These are phyloP conservation scores for Drosophila paramelanica DNA, from an alignment of 2,888 invertebrate genomes.

Conservation along the genomic window DNA sequence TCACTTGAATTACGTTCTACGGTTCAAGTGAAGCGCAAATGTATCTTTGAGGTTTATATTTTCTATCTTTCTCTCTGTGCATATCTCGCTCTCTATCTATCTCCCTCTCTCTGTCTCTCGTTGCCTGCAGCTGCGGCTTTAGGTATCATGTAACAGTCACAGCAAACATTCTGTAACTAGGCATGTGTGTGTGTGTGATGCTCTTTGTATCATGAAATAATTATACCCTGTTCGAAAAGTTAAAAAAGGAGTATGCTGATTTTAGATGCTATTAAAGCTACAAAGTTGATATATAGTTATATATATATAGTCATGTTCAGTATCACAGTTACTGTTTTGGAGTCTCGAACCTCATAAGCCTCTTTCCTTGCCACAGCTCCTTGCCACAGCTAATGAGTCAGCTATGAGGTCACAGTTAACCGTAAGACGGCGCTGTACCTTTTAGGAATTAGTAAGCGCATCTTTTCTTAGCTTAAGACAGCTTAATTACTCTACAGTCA, in stretches of 20 bases:
- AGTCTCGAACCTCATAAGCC: too few relatives aligned
- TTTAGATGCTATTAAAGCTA: background rate
- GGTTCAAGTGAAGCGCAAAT: conserved; percentile 80
- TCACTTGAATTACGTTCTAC: conserved; percentile 71
- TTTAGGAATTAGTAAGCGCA: too few relatives aligned
- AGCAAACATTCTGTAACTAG: conserved; percentile 51
- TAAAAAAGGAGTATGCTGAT: background rate
- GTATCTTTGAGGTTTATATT: conserved; percentile 80
- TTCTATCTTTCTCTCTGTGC: conserved; percentile 21
- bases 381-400: too few relatives aligned
- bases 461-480: too few relatives aligned
- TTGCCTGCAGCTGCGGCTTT: conserved; percentile 43
- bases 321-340: too few relatives aligned
- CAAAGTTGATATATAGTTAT: background rate
- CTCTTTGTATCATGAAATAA: conserved; percentile 56
- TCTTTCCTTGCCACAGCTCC: too few relatives aligned
- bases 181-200: conserved; percentile 19
- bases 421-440: too few relatives aligned
- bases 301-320: background rate
- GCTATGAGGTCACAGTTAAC: too few relatives aligned
- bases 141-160: conserved; percentile 60
- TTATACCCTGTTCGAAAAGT: conserved; percentile 36
- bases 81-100: conserved; percentile 5
- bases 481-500: too few relatives aligned
- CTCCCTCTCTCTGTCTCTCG: background rate